A percentile compares a stretch with the other conserved stretches of the same genome.
These are phyloP conservation scores for Thereva nobilitata DNA, from an alignment of 2,888 invertebrate species.

Conservation along the genomic window DNA sequence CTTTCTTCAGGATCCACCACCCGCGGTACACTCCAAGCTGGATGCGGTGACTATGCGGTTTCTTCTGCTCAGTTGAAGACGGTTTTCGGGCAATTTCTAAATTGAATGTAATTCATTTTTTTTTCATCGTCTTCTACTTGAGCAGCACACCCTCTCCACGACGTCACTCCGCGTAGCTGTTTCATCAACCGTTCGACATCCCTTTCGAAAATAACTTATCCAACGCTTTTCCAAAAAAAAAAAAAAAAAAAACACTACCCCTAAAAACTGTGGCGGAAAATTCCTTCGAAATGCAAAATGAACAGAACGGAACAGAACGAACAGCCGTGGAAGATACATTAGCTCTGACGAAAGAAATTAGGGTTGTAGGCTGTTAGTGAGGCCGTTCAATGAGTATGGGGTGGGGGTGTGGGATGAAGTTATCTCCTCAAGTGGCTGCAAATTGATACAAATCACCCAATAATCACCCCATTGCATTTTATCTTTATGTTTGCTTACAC, in stretches of 20 bases:
- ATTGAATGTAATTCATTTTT: slow-evolving; percentile 39
- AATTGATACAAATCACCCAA: slow-evolving; percentile 57
- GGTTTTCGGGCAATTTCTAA: slow-evolving; percentile 32
- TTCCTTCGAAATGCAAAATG: background rate
- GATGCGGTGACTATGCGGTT: background rate
- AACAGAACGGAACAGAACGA: background rate
- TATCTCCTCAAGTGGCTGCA: slow-evolving; percentile 44
- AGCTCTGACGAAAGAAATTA: slow-evolving; percentile 13
- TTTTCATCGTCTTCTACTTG: background rate
- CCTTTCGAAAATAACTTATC: background rate
- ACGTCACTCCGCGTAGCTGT: background rate
- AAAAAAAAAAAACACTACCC: background rate
- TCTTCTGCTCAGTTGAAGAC: slow-evolving; percentile 5
- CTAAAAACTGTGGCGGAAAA: too few relatives aligned
- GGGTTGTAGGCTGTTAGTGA: slow-evolving; percentile 4
- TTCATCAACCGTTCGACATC: background rate
- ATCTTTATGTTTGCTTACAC: slow-evolving; percentile 49
- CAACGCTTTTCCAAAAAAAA: background rate
- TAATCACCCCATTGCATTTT: slow-evolving; percentile 56
- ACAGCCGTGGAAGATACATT: slow-evolving; percentile 5
- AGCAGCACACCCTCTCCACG: background rate
- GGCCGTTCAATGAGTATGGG: background rate
- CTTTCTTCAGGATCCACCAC: background rate
- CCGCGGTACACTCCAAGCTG: too few relatives aligned
- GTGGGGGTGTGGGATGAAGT: slow-evolving; percentile 8